phyloP scores from a whole-genome alignment of 2,113 vertebrate species.

The Copsychus sechellarum region DNA sequence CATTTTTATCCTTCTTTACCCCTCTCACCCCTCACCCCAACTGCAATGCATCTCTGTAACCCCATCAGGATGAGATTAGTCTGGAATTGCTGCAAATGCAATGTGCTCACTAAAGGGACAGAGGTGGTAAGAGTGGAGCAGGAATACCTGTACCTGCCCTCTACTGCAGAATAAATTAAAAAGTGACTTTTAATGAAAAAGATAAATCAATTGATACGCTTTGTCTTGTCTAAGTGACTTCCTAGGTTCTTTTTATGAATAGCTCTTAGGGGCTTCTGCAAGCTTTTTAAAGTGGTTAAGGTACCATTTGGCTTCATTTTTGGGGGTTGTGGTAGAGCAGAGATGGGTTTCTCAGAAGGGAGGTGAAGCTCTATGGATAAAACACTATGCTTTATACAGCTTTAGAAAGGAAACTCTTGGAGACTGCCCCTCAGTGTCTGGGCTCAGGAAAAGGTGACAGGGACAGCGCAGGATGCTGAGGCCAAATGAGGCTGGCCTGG shows the following conservation, averaged over 20 bases:
- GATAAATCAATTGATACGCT: background rate
- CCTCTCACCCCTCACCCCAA: rapidly evolving
- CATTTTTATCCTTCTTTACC: background rate
- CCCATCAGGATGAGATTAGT: too few species aligned
- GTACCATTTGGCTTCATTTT: background rate
- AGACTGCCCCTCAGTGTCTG: background rate
- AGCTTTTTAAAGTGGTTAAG: background rate
- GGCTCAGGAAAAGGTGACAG: too few species aligned
- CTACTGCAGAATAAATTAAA: background rate
- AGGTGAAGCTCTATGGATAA: background rate
- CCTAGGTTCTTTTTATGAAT: background rate
- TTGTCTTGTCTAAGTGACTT: background rate
- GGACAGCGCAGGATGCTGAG: too few species aligned
- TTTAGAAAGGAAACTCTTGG: background rate
- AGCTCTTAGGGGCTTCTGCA: background rate
- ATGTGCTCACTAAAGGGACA: background rate
- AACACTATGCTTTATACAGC: background rate
- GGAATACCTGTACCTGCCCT: background rate
- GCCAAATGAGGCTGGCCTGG: too few species aligned
- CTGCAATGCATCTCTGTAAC: rapidly evolving
- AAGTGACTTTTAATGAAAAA: background rate
- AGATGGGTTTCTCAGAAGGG: background rate
- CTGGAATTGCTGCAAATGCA: background rate
- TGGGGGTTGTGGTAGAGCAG: background rate
- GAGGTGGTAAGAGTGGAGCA: background rate